Percentiles rank a stretch among this genome's conserved stretches.
Conservation (phyloP, 2,113 vertebrate species). For the Lampris megalopsis region DNA sequence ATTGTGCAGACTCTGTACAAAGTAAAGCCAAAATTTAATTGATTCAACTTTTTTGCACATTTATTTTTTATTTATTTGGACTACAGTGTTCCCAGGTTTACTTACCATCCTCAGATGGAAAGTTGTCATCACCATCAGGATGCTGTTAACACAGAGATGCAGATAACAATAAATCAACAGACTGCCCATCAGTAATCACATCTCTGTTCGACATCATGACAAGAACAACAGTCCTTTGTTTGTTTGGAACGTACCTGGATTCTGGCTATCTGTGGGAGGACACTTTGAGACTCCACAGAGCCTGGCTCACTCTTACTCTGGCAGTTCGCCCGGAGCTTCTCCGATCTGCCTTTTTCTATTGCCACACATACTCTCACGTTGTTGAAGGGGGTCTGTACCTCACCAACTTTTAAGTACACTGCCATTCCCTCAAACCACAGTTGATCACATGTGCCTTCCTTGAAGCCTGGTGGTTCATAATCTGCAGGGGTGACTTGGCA, state of each 20-base stretch:
- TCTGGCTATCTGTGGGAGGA: neutral
- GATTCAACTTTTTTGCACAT: neutral
- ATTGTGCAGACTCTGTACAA: slow-evolving; percentile 80
- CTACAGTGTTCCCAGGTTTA: neutral
- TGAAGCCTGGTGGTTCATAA: slow-evolving; percentile 96
- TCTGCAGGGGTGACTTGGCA: slow-evolving; percentile 89
- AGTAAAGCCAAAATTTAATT: slow-evolving; percentile 7
- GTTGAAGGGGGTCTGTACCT: slow-evolving; percentile 90
- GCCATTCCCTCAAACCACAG: slow-evolving; percentile 90
- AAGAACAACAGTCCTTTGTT: neutral
- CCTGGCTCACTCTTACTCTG: slow-evolving; percentile 38
- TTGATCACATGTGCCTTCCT: slow-evolving; percentile 85
- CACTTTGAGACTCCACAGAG: neutral
- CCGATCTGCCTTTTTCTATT: slow-evolving; percentile 77
- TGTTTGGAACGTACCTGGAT: slow-evolving; percentile 27
- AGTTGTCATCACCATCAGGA: slow-evolving; percentile 29
- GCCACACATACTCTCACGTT: slow-evolving; percentile 88
- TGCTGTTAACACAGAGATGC: slow-evolving; percentile 43
- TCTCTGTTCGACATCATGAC: neutral
- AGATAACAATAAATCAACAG: slow-evolving; percentile 2
- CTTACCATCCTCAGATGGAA: slow-evolving; percentile 79
- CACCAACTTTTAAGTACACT: slow-evolving; percentile 89
- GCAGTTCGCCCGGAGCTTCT: slow-evolving; percentile 66
- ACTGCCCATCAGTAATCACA: neutral
- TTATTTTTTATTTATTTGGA: neutral